Percentiles rank a stretch among this genome's conserved stretches.
Conservation (phyloP, 2,888 invertebrate species). For the Philonicus albiceps region DNA sequence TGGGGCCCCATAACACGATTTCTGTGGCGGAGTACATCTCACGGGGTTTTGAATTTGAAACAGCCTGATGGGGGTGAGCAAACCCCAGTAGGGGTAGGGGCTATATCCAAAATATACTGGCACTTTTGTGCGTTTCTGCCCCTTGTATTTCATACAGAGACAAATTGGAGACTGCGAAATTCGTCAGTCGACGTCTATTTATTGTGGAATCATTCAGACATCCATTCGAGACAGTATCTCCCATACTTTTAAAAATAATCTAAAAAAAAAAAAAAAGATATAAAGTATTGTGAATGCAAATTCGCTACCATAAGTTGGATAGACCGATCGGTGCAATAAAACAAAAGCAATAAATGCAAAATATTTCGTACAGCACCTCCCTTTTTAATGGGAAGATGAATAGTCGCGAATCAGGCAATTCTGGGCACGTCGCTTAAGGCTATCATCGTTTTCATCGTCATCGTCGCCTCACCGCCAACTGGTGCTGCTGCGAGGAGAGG, state of each 20-base stretch:
- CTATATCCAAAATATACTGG: background rate
- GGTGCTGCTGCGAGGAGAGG: background rate
- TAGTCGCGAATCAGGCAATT: slow-evolving; percentile 5
- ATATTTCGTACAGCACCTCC: background rate
- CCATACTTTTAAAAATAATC: background rate
- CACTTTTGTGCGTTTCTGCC: background rate
- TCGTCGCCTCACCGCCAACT: background rate
- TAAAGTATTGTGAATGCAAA: background rate
- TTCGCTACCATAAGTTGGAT: background rate
- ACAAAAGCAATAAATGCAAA: background rate
- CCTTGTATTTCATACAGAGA: background rate
- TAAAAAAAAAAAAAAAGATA: background rate
- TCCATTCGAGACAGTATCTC: background rate
- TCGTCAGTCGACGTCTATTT: background rate
- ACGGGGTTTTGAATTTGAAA: background rate
- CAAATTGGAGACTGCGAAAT: background rate
- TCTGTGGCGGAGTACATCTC: background rate
- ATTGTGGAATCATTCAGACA: background rate
- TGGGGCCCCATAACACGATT: background rate
- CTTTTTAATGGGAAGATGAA: slow-evolving; percentile 17
- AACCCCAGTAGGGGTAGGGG: background rate
- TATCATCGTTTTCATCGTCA: background rate
- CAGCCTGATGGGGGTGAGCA: background rate
- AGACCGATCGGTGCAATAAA: background rate
- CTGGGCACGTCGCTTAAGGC: background rate